A percentile compares a stretch with the other conserved stretches of the same genome.
Conservation (phyloP, 2,113 vertebrate species). For the Sturnira hondurensis region DNA sequence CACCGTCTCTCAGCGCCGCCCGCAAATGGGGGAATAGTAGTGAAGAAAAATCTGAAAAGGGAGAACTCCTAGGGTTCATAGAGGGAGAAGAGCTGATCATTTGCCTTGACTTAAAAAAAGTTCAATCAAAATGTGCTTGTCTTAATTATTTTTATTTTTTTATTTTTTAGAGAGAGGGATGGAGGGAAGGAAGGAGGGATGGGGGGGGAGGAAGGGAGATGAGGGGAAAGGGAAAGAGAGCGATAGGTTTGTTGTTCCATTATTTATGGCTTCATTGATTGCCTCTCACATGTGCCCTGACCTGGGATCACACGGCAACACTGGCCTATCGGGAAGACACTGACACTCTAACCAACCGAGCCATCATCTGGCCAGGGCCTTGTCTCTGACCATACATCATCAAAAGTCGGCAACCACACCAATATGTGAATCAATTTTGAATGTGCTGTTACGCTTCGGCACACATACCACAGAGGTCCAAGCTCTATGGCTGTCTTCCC, state of each 20-base stretch:
- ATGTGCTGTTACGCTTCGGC: not conserved
- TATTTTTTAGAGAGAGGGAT: too few species aligned
- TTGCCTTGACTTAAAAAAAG: not conserved
- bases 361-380: too few species aligned
- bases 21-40: not conserved
- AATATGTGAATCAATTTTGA: not conserved
- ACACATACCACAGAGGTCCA: slow-evolving; percentile 93
- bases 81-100: not conserved
- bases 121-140: not conserved
- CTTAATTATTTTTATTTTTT: too few species aligned
- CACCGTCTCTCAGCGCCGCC: not conserved
- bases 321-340: too few species aligned
- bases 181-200: too few species aligned
- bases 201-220: too few species aligned
- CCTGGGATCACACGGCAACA: too few species aligned
- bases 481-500: slow-evolving; percentile 94
- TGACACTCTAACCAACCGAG: too few species aligned
- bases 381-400: not conserved
- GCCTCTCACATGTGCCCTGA: too few species aligned
- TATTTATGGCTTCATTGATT: too few species aligned
- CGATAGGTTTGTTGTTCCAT: too few species aligned
- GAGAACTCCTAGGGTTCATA: not conserved
- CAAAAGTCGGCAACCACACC: not conserved
- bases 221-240: too few species aligned
- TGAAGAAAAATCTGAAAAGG: slow-evolving; percentile 4